A percentile compares a stretch with the other conserved stretches of the same genome.
Conservation (phyloP, 2,797 vertebrate species). For the Myotis planiceps region DNA sequence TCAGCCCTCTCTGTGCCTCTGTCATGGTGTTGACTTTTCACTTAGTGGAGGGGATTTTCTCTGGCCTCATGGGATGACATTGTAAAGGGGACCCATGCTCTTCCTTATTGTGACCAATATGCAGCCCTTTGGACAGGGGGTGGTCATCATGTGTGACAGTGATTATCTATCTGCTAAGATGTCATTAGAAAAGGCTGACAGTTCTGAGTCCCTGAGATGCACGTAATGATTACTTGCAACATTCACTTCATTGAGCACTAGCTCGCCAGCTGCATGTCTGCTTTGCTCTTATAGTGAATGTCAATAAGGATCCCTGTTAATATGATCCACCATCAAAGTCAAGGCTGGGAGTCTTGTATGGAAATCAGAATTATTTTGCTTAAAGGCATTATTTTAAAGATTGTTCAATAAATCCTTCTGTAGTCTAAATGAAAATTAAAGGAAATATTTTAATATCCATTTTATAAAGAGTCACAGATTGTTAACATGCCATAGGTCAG, state of each 20-base stretch:
- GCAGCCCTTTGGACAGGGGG: not conserved
- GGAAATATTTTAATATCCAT: conserved; percentile 53
- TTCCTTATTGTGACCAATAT: not conserved
- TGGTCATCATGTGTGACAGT: conserved; percentile 42
- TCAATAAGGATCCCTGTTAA: not conserved
- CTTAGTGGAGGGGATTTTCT: conserved; percentile 51
- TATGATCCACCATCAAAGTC: not conserved
- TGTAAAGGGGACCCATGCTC: not conserved
- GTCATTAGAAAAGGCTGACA: conserved; percentile 1
- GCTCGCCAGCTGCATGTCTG: not conserved
- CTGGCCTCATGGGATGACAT: not conserved
- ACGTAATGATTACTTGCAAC: conserved; percentile 32
- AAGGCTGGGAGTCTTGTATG: conserved; percentile 10
- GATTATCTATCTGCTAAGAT: conserved; percentile 40
- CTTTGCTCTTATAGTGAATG: not conserved
- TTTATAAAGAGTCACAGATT: conserved; percentile 63
- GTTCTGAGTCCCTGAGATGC: not conserved
- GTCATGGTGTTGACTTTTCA: not conserved
- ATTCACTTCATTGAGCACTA: not conserved
- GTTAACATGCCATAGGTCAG: not conserved
- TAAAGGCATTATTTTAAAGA: conserved; percentile 52
- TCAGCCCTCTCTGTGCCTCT: conserved; percentile 51
- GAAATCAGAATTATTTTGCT: conserved; percentile 49
- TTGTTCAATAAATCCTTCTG: conserved; percentile 10
- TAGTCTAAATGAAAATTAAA: conserved; percentile 57